Evolutionary conservation across 2,888 invertebrate species (phyloP).

Genomic region (Thalpophila matura): DNA sequence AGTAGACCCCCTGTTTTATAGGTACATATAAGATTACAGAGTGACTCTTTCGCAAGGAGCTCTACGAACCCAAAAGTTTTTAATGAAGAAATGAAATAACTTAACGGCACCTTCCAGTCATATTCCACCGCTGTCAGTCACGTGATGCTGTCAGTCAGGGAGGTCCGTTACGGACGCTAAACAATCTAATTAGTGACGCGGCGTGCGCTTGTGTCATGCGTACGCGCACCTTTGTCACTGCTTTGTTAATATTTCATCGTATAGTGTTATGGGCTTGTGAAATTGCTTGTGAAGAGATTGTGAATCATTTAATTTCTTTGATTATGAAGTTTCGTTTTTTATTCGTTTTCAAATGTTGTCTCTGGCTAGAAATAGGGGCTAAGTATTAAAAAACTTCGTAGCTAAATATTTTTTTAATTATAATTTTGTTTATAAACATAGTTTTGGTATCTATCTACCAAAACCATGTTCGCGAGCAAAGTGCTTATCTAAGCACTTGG

Average conservation of each 20-base stretch:
- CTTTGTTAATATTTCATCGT: constrained; percentile 38
- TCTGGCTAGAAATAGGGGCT: not conserved
- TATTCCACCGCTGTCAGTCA: constrained; percentile 24
- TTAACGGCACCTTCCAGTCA: constrained; percentile 14
- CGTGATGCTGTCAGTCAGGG: constrained; percentile 51
- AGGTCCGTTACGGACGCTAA: constrained; percentile 72
- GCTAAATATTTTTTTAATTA: no score
- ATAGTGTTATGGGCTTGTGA: constrained; percentile 6
- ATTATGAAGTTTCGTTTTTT: not conserved
- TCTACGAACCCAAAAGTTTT: no score
- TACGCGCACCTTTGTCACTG: constrained; percentile 30
- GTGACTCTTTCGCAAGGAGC: no score
- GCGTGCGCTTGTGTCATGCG: constrained; percentile 41
- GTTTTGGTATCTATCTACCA: no score
- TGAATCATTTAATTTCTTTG: not conserved
- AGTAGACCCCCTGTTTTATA: no score
- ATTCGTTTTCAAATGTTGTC: constrained; percentile 9
- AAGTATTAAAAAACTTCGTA: no score
- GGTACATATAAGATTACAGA: no score
- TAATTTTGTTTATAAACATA: no score
- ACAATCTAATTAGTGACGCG: constrained; percentile 74
- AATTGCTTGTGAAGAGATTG: constrained; percentile 2
- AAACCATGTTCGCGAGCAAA: no score
- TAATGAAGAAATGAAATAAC: constrained; percentile 27
- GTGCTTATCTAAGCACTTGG: no score